Base-by-base conservation (phyloP, 2,113 vertebrate species). In the Upupa epops region DNA sequence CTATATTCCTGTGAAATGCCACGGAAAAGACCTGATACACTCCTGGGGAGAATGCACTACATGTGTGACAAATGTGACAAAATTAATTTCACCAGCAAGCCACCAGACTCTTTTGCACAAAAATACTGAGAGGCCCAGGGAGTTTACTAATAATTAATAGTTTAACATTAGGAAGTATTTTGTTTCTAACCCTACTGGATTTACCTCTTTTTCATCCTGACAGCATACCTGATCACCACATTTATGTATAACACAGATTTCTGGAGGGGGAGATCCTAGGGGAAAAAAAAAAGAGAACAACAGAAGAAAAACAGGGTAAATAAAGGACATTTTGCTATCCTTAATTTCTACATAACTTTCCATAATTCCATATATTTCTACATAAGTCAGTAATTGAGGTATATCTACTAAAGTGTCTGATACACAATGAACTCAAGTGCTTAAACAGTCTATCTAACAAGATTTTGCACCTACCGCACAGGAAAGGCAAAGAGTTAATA, bases 191-290 rank as follows among this genome's bases (percentile, higher is more conserved):
- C 83, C 29, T 93, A 96, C 58, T 37, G 31, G 21, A 74, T 95
- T 95, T 70, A 58, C 59, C 11, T 82, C 40, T 32, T 64, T 60
- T 73, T 40, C 29, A 24, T 51, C 81, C 42, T 52, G 11, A 19
- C 21, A 22, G 36, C 31, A 70, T 6, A 31, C 8, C 13, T 59
- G 17, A 22, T 85, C 66, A 91, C 3, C 25, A 48, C 26, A 63
- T 69, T 83, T 94, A 49, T 14, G 66, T 4, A 55, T 36, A 90
- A 77, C 78, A 32, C n/a, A 13, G 58, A 97, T 87, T 83, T 97
- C 96, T 92, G 97, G 97, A 94, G 97, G 97, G 36, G 4, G 5
- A n/a, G 1, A 0, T 32, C 75, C 97, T 97, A 83, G 20, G 36
- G 37, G 17, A 26, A 95, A 82, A 95, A 36, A 74, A 7, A 58